phyloP scores from a whole-genome alignment of 2,797 vertebrate genomes.

The Urosaurus nigricauda region DNA sequence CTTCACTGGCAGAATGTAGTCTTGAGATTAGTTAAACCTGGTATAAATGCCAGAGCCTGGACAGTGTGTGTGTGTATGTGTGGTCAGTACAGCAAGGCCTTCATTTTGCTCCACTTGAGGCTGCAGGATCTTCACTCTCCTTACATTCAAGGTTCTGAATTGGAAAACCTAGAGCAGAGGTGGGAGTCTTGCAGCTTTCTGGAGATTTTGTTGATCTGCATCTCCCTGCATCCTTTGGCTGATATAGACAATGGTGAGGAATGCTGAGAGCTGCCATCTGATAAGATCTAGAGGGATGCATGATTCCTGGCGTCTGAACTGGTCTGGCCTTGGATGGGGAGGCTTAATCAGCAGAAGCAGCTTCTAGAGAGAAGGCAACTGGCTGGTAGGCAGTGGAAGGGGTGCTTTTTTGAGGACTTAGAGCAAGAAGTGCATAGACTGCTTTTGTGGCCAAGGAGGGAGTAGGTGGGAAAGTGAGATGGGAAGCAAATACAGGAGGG shows the following conservation, averaged over 20 bases:
- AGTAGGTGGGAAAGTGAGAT: background rate
- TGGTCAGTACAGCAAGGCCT: background rate
- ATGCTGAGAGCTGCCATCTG: too few relatives aligned
- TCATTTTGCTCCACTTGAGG: background rate
- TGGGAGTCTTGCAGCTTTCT: too few relatives aligned
- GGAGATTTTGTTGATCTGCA: too few relatives aligned
- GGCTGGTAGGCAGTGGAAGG: too few relatives aligned
- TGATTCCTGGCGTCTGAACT: too few relatives aligned
- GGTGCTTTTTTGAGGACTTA: background rate
- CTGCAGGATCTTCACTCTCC: background rate
- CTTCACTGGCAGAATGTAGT: too few relatives aligned
- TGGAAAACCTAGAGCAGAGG: background rate
- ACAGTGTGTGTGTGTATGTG: too few relatives aligned
- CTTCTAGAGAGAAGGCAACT: background rate
- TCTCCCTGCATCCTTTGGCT: too few relatives aligned
- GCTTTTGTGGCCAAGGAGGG: background rate
- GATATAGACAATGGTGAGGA: too few relatives aligned
- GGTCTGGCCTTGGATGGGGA: background rate
- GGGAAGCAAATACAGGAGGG: background rate
- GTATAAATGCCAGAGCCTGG: background rate
- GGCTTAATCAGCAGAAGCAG: too few relatives aligned
- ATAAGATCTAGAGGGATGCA: too few relatives aligned
- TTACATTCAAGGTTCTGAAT: background rate
- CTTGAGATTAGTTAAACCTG: background rate
- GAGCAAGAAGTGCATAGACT: too few relatives aligned